Percentiles rank a stretch among this genome's conserved stretches.
phyloP scores from a whole-genome alignment of 1,140 invertebrate genomes.

The Antheraea pernyi region DNA sequence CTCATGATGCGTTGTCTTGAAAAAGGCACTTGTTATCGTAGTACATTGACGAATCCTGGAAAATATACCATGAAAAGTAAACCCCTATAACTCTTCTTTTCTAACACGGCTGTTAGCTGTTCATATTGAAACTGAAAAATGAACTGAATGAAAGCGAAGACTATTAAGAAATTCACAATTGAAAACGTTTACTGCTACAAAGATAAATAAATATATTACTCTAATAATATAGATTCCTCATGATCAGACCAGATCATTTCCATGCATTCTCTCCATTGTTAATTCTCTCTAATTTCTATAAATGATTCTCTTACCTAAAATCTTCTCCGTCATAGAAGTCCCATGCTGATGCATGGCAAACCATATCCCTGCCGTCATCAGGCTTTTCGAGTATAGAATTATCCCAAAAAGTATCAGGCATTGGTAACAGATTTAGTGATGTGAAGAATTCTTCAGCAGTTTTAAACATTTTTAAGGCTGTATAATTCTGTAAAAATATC shows the following conservation, averaged over 20 bases:
- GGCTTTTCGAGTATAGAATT: constrained; percentile 82
- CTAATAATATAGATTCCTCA: too few relatives aligned
- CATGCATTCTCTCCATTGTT: too few relatives aligned
- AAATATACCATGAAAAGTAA: constrained; percentile 21
- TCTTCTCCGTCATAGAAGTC: constrained; percentile 87
- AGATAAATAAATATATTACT: too few relatives aligned
- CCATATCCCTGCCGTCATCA: constrained; percentile 80
- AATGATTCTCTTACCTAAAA: constrained; percentile 71
- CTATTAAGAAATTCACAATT: too few relatives aligned
- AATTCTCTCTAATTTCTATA: background rate
- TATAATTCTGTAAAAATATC: constrained; percentile 64
- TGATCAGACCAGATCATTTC: too few relatives aligned
- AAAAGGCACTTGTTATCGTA: constrained; percentile 82
- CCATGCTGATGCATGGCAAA: constrained; percentile 90
- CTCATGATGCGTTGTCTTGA: constrained; percentile 88
- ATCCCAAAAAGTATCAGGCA: constrained; percentile 78
- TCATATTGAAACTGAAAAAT: too few relatives aligned
- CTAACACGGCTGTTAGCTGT: background rate
- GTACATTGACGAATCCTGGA: constrained; percentile 91
- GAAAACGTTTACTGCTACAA: too few relatives aligned
- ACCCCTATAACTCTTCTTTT: background rate
- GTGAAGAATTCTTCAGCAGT: constrained; percentile 78
- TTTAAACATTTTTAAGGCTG: constrained; percentile 74
- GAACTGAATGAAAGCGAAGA: too few relatives aligned
- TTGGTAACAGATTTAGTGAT: constrained; percentile 73